phyloP scores from a whole-genome alignment of 2,888 invertebrate species.

The Leptura quadrifasciata region DNA sequence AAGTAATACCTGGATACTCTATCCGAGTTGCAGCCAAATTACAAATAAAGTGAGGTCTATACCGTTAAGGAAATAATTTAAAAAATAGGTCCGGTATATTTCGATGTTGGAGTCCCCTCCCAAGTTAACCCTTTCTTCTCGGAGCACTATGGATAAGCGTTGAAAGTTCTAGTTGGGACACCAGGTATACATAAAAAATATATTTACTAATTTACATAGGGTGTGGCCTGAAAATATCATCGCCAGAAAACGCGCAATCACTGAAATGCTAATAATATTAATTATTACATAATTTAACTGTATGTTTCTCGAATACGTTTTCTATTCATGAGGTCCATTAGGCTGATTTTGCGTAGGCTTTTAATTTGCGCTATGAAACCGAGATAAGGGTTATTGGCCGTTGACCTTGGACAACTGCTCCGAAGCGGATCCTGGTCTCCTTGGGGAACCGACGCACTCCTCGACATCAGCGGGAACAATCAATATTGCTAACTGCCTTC shows the following conservation, averaged over 20 bases:
- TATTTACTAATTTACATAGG: neutral
- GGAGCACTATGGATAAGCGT: too few relatives aligned
- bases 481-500: slow-evolving; percentile 58
- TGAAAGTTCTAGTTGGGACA: too few relatives aligned
- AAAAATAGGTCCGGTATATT: too few relatives aligned
- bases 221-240: neutral
- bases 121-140: too few relatives aligned
- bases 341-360: neutral
- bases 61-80: too few relatives aligned
- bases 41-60: too few relatives aligned
- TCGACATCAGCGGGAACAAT: slow-evolving; percentile 49
- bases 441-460: slow-evolving; percentile 42
- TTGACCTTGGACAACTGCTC: slow-evolving; percentile 46
- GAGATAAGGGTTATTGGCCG: slow-evolving; percentile 33
- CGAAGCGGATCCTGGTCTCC: slow-evolving; percentile 40
- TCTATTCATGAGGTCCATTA: neutral
- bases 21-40: too few relatives aligned
- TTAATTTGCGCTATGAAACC: neutral
- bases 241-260: neutral
- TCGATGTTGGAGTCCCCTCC: too few relatives aligned
- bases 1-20: too few relatives aligned
- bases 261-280: neutral
- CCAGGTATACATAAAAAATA: too few relatives aligned
- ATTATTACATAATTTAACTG: neutral
- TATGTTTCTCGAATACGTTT: neutral